Evolutionary conservation across 1,140 invertebrate genomes (phyloP).

Genomic region (Bombus waltoni): DNA sequence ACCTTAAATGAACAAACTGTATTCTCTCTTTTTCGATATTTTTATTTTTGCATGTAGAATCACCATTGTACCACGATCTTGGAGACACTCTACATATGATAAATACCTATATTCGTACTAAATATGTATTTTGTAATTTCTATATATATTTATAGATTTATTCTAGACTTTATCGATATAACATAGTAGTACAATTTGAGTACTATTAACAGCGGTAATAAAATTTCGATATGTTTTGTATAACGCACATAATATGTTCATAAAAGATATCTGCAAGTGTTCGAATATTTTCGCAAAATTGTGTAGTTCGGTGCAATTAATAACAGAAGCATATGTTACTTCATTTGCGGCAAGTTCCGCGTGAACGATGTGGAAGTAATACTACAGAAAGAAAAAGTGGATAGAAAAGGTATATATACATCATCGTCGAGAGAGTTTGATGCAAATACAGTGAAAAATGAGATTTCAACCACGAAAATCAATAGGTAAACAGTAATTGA

Average conservation of each 20-base stretch:
- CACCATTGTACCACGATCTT: no score
- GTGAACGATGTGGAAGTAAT: neutral
- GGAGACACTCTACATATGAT: no score
- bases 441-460: neutral
- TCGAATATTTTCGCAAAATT: neutral
- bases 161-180: no score
- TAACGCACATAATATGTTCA: no score
- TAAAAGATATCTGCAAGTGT: neutral
- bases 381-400: neutral
- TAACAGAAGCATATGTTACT: neutral
- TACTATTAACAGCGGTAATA: neutral
- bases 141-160: no score
- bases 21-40: no score
- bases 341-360: neutral
- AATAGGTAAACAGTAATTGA: neutral
- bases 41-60: no score
- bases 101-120: no score
- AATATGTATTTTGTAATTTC: no score
- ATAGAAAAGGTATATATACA: neutral
- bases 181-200: neutral
- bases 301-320: neutral
- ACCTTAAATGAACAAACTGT: no score
- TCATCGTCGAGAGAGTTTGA: neutral
- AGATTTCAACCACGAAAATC: neutral
- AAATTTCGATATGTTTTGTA: neutral